A percentile compares a stretch with the other conserved stretches of the same genome.
Evolutionary conservation across 2,113 vertebrate genomes (phyloP).

Genomic region (Pantherophis guttatus): DNA sequence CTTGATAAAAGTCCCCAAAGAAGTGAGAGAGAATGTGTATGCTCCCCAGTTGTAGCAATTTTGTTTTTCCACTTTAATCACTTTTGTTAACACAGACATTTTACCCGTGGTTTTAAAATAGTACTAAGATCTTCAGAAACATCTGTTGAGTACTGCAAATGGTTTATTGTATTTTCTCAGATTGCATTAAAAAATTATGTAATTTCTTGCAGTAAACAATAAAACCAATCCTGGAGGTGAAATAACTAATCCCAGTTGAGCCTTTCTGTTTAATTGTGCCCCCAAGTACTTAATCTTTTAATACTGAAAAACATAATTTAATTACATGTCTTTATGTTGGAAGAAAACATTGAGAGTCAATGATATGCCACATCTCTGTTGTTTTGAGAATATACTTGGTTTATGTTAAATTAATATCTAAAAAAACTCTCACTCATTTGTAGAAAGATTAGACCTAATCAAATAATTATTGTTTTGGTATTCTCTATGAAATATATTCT

Average conservation of each 20-base stretch:
- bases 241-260: neutral
- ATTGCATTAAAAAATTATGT: neutral
- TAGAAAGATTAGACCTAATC: conserved; percentile 16
- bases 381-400: conserved; percentile 2
- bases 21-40: neutral
- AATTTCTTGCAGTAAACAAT: conserved; percentile 5
- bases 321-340: conserved; percentile 28
- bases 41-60: neutral
- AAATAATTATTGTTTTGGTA: neutral
- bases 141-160: neutral
- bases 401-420: conserved; percentile 9
- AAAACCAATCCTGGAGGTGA: neutral
- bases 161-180: conserved; percentile 31
- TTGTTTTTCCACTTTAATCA: neutral
- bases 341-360: conserved; percentile 18
- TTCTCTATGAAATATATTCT: neutral
- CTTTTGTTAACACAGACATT: neutral
- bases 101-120: neutral
- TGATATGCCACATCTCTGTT: neutral
- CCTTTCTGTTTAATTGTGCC: conserved; percentile 27
- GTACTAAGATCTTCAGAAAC: neutral
- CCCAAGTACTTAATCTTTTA: conserved; percentile 23
- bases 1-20: neutral
- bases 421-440: neutral
- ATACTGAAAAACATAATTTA: conserved; percentile 33